Evolutionary conservation across 2,888 invertebrate genomes (phyloP).

Genomic region (Pandemis corylana): DNA sequence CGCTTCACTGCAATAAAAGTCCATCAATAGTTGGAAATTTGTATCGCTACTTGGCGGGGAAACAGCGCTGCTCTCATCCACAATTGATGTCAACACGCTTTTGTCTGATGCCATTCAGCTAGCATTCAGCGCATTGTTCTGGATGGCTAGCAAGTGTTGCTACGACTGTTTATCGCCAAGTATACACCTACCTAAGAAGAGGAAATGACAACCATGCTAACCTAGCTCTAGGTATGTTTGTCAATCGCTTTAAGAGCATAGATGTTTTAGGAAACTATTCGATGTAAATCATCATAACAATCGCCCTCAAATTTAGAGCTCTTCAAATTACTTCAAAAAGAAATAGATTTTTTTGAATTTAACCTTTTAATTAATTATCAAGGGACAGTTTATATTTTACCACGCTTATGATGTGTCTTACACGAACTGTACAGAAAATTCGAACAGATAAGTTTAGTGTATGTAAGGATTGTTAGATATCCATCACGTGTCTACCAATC

Average conservation of each 20-base stretch:
- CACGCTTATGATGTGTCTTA: no score
- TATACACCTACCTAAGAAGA: neutral
- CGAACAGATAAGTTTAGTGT: neutral
- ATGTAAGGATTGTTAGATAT: neutral
- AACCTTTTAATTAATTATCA: no score
- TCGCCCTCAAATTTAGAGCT: no score
- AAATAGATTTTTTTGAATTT: no score
- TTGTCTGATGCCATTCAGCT: conserved; percentile 43
- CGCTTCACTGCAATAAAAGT: conserved; percentile 54
- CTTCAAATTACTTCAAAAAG: no score
- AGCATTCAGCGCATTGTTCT: conserved; percentile 44
- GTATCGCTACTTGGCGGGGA: conserved; percentile 61
- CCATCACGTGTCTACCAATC: neutral
- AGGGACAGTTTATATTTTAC: no score
- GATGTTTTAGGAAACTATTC: no score
- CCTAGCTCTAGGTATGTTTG: conserved; percentile 24
- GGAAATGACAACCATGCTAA: neutral
- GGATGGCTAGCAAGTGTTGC: neutral
- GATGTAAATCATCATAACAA: no score
- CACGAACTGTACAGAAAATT: no score
- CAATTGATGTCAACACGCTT: conserved; percentile 57
- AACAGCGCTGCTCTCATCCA: conserved; percentile 57
- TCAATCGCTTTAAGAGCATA: neutral
- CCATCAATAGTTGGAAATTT: conserved; percentile 59
- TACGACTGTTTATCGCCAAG: neutral